Evolutionary conservation across 2,113 vertebrate species (phyloP), one percentile per base, ranked within the genome.

Genomic region (Thryonomys swinderianus): DNA sequence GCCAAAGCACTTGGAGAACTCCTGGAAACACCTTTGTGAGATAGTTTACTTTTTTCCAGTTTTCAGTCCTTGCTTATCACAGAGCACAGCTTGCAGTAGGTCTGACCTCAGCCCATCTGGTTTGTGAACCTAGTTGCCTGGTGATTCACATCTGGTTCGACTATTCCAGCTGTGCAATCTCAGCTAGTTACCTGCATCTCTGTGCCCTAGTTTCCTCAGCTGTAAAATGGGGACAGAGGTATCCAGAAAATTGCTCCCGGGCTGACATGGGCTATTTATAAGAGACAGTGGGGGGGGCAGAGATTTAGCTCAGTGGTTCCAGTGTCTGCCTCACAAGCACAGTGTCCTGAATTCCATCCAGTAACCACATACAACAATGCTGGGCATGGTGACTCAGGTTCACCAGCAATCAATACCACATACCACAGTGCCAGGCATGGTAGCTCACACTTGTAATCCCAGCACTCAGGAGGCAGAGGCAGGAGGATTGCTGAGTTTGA

Each of bases 1-100:
- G 32, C 17, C 0, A 3, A 21, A 21, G 61, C 32, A 0, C 0
- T 10, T 12, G 30, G 32, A n/a, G 69, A 69, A 42, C 7, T 62
- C n/a, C n/a, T n/a, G n/a, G n/a, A n/a, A n/a, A 20, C 27, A 40
- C 7, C 45, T 55, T 74, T 45, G 0, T n/a, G 4, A 51, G 37
- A 18, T 30, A 23, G 13, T n/a, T 88, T 62, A 30, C 79, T 34
- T 55, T 55, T 51, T 5, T 37, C 6, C 7, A 18, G 37, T 6
- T 1, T 53, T 34, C 20, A 42, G 13, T 48, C 11, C 48, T 57
- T 27, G 45, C 14, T 55, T 37, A 34, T 1, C 81, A 61, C 32
- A 34, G 78, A 71, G 48, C 11, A 0, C 3, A 71, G 82, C 23
- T 2, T 37, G 53, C 51, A 10, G 4, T 9, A 8, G 7, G 27